Conservation (phyloP, 2,113 vertebrate genomes). For the Camelus bactrianus region DNA sequence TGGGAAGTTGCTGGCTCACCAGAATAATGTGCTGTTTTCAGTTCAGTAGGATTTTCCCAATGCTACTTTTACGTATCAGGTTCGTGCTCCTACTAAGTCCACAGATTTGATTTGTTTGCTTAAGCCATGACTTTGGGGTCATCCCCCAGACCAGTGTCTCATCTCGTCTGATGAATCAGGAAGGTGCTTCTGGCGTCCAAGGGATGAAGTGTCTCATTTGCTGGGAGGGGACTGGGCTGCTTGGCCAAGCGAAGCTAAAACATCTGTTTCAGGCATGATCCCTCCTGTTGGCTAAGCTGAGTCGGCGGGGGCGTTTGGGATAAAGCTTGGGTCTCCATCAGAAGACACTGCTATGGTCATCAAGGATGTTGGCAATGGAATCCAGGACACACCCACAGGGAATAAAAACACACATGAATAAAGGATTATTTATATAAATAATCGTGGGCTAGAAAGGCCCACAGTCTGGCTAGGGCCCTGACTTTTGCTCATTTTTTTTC, state of each 20-base stretch:
- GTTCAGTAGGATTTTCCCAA: background rate
- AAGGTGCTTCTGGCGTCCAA: constrained; percentile 68
- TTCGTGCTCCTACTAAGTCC: background rate
- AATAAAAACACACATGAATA: constrained; percentile 79
- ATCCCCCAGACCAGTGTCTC: constrained; percentile 42
- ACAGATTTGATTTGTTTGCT: constrained; percentile 51
- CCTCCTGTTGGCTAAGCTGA: constrained; percentile 75
- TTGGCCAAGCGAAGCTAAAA: constrained; percentile 72
- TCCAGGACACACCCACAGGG: constrained; percentile 75
- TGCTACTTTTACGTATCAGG: background rate
- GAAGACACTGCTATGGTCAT: constrained; percentile 76
- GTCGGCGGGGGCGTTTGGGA: constrained; percentile 74
- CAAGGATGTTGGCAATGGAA: constrained; percentile 75
- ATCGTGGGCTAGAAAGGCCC: constrained; percentile 8
- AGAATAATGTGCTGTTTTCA: background rate
- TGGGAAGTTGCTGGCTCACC: background rate
- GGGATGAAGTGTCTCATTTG: constrained; percentile 63
- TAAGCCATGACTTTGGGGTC: background rate
- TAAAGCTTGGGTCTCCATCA: constrained; percentile 71
- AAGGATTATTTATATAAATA: constrained; percentile 68
- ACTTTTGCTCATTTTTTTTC: background rate
- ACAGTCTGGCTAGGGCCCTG: background rate
- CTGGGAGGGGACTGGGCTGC: constrained; percentile 65
- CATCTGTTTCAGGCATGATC: constrained; percentile 81
- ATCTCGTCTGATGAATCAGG: constrained; percentile 62